Evolutionary conservation across 1,140 invertebrate species (phyloP), one percentile per base, ranked within the genome.

Genomic region (Philopotamus ludificatus): DNA sequence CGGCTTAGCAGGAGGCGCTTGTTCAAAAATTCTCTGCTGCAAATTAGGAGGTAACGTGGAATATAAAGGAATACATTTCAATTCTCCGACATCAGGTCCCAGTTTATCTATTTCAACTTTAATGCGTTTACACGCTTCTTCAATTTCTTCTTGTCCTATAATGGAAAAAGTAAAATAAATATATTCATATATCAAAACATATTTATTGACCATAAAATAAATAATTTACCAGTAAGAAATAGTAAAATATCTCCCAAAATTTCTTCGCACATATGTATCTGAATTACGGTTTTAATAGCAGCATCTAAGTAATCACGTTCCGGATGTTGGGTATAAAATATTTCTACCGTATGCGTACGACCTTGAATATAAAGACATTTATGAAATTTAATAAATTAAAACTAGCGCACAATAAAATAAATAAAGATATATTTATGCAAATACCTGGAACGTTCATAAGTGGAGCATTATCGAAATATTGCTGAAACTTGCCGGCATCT

Each of bases 221-320:
- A 3, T 3, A n/a, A 62, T 57, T n/a, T 25, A 70, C 64, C 65
- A n/a, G 98, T 99, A 2, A 99, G 82, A 77, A 99, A 99, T 2
- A 99, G 80, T 0, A 99, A 75, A 60, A 99, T 87, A 80, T 99
- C 97, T 15, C 98, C 97, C 10, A 86, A 86, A 10, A 89, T 88
- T 74, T 99, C 95, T 79, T 99, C 97, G 77, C 97, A 99, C 85
- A 99, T 93, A 75, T 99, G 98, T 63, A 99, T 99, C 77, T 99
- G 98, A 63, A 98, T 91, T 0, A 99, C 97, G 1, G 98, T 99
- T 70, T 97, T 83, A 71, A 99, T 99, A 0, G 97, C 95, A 1
- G 98, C 98, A 81, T 99, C 97, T 39, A 99, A 78, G 77, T 99
- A 99, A 75, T 99, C 97, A 25, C 94, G 82, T 81, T 99, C 98